Percentiles rank a stretch among this genome's conserved stretches.
Evolutionary conservation across 2,888 invertebrate species (phyloP).

Genomic region (Patella caerulea): DNA sequence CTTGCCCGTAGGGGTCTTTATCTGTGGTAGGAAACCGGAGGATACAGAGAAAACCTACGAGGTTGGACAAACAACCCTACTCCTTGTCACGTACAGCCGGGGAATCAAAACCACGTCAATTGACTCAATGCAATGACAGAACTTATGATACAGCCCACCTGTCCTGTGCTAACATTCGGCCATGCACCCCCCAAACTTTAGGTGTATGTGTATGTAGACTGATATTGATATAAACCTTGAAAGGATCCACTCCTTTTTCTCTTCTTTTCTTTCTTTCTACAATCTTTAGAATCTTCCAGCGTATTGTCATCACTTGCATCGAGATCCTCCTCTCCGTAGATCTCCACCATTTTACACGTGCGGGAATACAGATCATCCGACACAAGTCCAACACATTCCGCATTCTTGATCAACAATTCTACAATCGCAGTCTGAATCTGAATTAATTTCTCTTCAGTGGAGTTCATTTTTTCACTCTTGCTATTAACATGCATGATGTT

Average conservation of each 20-base stretch:
- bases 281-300: slow-evolving; percentile 63
- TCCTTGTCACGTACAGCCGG: no score
- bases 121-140: no score
- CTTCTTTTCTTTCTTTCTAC: slow-evolving; percentile 77
- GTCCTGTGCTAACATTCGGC: neutral
- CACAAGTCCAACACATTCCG: slow-evolving; percentile 82
- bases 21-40: no score
- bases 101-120: no score
- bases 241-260: slow-evolving; percentile 89
- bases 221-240: slow-evolving; percentile 76
- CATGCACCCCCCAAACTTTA: neutral
- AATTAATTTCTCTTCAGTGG: slow-evolving; percentile 61
- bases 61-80: no score
- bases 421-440: slow-evolving; percentile 70
- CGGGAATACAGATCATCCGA: slow-evolving; percentile 76
- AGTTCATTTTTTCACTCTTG: slow-evolving; percentile 65
- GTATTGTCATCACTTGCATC: slow-evolving; percentile 59
- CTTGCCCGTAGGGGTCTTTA: no score
- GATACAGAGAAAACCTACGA: no score
- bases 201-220: neutral
- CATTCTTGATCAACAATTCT: slow-evolving; percentile 84
- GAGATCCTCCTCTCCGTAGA: slow-evolving; percentile 62
- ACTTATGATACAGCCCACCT: no score
- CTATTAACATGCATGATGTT: slow-evolving; percentile 85
- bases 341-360: slow-evolving; percentile 57